Evolutionary conservation across 1,140 invertebrate species (phyloP).

Genomic region (Cylas formicarius): DNA sequence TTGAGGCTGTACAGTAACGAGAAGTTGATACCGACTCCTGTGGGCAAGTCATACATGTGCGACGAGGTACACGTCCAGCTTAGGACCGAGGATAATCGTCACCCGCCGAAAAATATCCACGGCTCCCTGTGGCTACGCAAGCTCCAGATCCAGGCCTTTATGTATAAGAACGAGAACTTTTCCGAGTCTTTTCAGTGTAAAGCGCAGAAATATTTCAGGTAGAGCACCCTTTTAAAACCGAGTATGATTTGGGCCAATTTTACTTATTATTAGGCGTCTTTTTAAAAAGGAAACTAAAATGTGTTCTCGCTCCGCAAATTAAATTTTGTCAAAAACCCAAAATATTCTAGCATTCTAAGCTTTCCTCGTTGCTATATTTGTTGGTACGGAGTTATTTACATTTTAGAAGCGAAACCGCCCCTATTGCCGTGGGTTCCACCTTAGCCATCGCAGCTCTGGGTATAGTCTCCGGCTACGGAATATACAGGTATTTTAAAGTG

Average conservation of each 20-base stretch:
- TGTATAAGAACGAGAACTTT: slow-evolving; percentile 57
- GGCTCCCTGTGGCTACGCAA: slow-evolving; percentile 32
- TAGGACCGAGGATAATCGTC: slow-evolving; percentile 42
- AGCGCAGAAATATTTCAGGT: slow-evolving; percentile 41
- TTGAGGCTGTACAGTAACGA: slow-evolving; percentile 52
- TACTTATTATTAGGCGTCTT: too few species aligned
- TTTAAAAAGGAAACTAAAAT: too few species aligned
- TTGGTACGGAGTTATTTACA: slow-evolving; percentile 20
- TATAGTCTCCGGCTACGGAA: slow-evolving; percentile 76
- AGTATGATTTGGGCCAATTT: too few species aligned
- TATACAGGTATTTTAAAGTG: slow-evolving; percentile 79
- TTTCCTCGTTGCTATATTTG: too few species aligned
- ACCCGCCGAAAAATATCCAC: slow-evolving; percentile 29
- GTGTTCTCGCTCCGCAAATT: too few species aligned
- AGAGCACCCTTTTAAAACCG: slow-evolving; percentile 1
- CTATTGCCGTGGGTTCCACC: slow-evolving; percentile 80
- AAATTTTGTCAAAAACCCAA: too few species aligned
- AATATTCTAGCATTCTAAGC: too few species aligned
- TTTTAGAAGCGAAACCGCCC: slow-evolving; percentile 72
- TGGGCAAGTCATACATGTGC: slow-evolving; percentile 76
- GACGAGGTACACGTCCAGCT: slow-evolving; percentile 56
- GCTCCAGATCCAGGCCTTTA: slow-evolving; percentile 51
- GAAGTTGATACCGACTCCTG: slow-evolving; percentile 72
- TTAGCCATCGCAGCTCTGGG: slow-evolving; percentile 70
- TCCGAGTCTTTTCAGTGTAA: slow-evolving; percentile 51